Percentiles rank a stretch among this genome's conserved stretches.
Conservation (phyloP, 2,797 vertebrate genomes). For the Phoeniculus purpureus region DNA sequence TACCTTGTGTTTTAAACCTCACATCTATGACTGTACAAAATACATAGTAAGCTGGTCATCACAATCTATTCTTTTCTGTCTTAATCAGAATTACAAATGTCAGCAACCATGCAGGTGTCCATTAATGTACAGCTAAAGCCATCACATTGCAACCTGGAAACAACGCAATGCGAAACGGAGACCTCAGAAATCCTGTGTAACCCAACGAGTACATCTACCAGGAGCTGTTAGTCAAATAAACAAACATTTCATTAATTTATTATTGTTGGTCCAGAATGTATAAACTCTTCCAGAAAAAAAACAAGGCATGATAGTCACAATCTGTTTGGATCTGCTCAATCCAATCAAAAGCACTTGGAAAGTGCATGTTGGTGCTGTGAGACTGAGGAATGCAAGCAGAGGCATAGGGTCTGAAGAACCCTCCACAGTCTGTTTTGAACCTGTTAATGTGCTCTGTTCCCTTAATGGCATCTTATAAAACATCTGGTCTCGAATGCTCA, state of each 20-base stretch:
- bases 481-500: slow-evolving; percentile 87
- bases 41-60: not conserved
- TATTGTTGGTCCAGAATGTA: slow-evolving; percentile 75
- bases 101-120: not conserved
- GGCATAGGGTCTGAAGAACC: slow-evolving; percentile 57
- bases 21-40: not conserved
- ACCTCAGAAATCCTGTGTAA: slow-evolving; percentile 36
- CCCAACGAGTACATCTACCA: slow-evolving; percentile 23
- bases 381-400: slow-evolving; percentile 79
- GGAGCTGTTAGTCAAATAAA: slow-evolving; percentile 73
- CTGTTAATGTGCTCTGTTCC: slow-evolving; percentile 69
- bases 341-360: slow-evolving; percentile 47
- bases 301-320: slow-evolving; percentile 58
- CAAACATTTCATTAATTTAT: slow-evolving; percentile 73
- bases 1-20: not conserved
- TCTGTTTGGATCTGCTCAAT: slow-evolving; percentile 70
- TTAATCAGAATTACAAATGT: not conserved
- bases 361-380: slow-evolving; percentile 78
- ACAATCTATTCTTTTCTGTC: not conserved
- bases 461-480: slow-evolving; percentile 96
- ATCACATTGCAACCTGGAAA: slow-evolving; percentile 65
- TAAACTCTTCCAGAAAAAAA: slow-evolving; percentile 63
- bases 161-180: slow-evolving; percentile 71
- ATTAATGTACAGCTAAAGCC: slow-evolving; percentile 26
- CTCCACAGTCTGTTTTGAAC: slow-evolving; percentile 76